Conservation (phyloP, 1,140 invertebrate genomes). For the Sipha flava region DNA sequence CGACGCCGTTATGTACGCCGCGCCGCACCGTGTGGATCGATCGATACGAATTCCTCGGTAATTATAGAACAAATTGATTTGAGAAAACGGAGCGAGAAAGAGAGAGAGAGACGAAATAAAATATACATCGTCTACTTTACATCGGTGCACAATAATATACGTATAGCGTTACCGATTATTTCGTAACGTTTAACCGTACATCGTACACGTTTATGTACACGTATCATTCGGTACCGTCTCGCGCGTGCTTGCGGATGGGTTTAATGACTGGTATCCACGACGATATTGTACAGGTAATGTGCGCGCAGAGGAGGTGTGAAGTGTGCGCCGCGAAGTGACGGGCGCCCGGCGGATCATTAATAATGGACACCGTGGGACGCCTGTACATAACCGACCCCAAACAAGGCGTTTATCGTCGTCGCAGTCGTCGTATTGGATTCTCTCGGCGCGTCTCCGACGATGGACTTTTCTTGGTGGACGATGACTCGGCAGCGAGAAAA, state of each 20-base stretch:
- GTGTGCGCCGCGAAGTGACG: background rate
- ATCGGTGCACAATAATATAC: too few species aligned
- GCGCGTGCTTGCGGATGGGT: constrained; percentile 6
- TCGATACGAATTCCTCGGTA: constrained; percentile 17
- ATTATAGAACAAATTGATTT: constrained; percentile 27
- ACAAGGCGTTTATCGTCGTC: constrained; percentile 22
- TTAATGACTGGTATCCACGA: constrained; percentile 10
- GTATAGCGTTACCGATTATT: background rate
- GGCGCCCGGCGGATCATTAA: constrained; percentile 12
- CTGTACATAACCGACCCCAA: background rate
- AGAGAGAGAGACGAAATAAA: background rate
- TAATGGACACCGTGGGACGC: constrained; percentile 30
- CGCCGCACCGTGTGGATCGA: background rate
- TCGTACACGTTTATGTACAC: background rate
- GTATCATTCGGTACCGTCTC: background rate
- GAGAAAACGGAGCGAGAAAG: background rate
- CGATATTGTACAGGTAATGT: background rate
- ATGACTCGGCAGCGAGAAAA: background rate
- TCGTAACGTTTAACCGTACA: background rate
- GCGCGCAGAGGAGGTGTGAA: background rate
- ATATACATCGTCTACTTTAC: too few species aligned
- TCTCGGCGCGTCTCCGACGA: too few species aligned
- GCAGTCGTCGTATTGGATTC: background rate
- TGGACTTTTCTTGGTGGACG: background rate
- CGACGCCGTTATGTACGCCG: background rate